Evolutionary conservation across 2,113 vertebrate species (phyloP).

Genomic region (Anser cygnoides): DNA sequence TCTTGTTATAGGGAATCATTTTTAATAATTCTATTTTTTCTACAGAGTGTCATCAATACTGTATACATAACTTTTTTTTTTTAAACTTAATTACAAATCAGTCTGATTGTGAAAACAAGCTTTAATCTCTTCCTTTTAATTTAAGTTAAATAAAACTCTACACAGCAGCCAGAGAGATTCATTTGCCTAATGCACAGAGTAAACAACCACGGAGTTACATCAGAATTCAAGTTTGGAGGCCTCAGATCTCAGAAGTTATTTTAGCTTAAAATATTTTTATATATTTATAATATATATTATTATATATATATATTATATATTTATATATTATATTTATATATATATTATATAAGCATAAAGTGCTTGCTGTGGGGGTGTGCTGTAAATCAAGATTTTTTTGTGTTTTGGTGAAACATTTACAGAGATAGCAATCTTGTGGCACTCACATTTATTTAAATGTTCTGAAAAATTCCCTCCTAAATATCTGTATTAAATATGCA

Average conservation of each 20-base stretch:
- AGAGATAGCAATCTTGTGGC: neutral
- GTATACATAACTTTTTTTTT: neutral
- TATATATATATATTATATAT: too few relatives aligned
- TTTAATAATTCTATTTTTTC: neutral
- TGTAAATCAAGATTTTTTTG: neutral
- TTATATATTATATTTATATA: too few relatives aligned
- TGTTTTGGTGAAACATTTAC: neutral
- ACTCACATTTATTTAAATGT: neutral
- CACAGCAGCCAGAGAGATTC: neutral
- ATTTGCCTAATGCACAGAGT: conserved; percentile 52
- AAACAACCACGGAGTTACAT: neutral
- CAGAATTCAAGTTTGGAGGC: neutral
- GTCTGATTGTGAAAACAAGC: conserved; percentile 29
- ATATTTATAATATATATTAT: too few relatives aligned
- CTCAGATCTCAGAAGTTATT: neutral
- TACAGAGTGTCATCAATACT: neutral
- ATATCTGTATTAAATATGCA: neutral
- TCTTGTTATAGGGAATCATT: neutral
- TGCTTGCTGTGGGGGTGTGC: neutral
- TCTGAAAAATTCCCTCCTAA: neutral
- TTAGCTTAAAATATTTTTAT: neutral
- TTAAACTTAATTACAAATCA: conserved; percentile 19
- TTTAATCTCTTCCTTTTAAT: conserved; percentile 28
- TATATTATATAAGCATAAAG: neutral
- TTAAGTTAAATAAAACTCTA: conserved; percentile 19